phyloP scores from a whole-genome alignment of 2,113 vertebrate genomes.

The Seriola aureovittata region DNA sequence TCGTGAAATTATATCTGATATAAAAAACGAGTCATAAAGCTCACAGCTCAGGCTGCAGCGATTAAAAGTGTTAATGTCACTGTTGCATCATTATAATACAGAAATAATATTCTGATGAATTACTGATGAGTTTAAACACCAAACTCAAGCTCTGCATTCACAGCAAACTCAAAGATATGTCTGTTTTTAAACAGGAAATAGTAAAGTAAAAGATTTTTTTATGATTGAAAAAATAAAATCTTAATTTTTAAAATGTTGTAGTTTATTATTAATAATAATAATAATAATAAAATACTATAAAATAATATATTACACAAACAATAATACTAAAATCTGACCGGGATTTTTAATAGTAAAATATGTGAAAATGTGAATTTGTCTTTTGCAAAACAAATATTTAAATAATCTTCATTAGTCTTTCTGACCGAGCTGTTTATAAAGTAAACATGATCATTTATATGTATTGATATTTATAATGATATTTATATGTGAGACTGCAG shows the following conservation, averaged over 20 bases:
- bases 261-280: background rate
- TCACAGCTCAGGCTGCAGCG: conserved; percentile 24
- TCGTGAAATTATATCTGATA: conserved; percentile 29
- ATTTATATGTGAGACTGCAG: background rate
- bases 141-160: conserved; percentile 11
- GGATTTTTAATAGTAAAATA: background rate
- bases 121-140: background rate
- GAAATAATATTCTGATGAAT: conserved; percentile 21
- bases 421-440: background rate
- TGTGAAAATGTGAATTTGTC: background rate
- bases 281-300: background rate
- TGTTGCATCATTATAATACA: conserved; percentile 3
- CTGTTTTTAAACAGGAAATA: background rate
- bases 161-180: background rate
- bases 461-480: background rate
- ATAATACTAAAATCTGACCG: background rate
- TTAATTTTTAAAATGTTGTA: conserved; percentile 1
- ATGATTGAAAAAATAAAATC: background rate
- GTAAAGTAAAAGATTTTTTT: background rate
- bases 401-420: background rate
- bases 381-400: background rate
- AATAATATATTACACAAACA: background rate
- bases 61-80: background rate
- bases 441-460: background rate
- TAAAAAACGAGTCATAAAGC: conserved; percentile 42